Percentiles rank a stretch among this genome's conserved stretches.
Conservation (phyloP, 2,113 vertebrate genomes). For the Synodontis membranacea region DNA sequence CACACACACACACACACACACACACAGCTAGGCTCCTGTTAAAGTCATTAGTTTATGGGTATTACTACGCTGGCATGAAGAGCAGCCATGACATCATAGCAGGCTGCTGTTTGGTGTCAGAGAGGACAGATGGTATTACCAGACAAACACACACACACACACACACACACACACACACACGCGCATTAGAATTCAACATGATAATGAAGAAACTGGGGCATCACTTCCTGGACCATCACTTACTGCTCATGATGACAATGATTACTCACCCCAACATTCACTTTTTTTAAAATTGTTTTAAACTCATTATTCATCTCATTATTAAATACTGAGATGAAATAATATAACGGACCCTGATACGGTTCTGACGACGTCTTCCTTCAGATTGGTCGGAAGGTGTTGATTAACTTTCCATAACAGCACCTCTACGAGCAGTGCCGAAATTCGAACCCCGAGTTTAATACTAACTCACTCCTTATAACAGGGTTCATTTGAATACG, state of each 20-base stretch:
- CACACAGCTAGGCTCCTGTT: conserved; percentile 61
- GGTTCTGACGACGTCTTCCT: not conserved
- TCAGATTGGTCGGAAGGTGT: not conserved
- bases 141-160: conserved; percentile 45
- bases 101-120: conserved; percentile 64
- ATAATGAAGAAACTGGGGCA: conserved; percentile 16
- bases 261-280: not conserved
- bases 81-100: conserved; percentile 71
- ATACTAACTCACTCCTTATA: not conserved
- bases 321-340: not conserved
- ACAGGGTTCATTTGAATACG: no score
- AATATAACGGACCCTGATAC: not conserved
- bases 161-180: not conserved
- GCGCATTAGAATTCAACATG: conserved; percentile 49
- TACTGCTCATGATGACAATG: not conserved
- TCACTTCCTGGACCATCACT: conserved; percentile 42
- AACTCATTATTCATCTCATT: not conserved
- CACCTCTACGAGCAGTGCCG: not conserved
- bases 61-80: conserved; percentile 60
- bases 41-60: conserved; percentile 65
- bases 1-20: conserved; percentile 5
- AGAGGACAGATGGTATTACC: conserved; percentile 48
- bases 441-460: not conserved
- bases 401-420: not conserved
- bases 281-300: not conserved